These are phyloP conservation scores for Apoderus coryli DNA, from an alignment of 2,888 invertebrate genomes.

Conservation along the genomic window DNA sequence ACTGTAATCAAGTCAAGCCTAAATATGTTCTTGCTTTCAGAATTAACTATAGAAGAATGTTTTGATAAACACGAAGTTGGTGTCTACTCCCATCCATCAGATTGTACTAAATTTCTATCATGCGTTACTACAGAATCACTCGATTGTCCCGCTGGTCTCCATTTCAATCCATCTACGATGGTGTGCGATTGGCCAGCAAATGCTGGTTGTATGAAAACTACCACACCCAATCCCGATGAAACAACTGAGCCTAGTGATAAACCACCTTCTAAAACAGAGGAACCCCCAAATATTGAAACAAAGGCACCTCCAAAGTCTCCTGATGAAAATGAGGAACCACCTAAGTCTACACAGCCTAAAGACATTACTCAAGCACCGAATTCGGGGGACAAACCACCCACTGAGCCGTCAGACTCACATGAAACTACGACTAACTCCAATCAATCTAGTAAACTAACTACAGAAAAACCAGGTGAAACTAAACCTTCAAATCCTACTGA, in stretches of 20 bases:
- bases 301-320: too few relatives aligned
- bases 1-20: too few relatives aligned
- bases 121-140: constrained; percentile 11
- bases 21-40: constrained; percentile 8
- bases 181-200: constrained; percentile 14
- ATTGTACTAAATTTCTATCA: constrained; percentile 12
- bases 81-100: constrained; percentile 12
- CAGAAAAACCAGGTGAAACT: background rate
- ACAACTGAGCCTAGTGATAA: constrained; percentile 5
- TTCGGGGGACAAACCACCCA: background rate
- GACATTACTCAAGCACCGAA: background rate
- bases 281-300: constrained; percentile 1
- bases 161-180: constrained; percentile 11
- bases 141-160: constrained; percentile 13
- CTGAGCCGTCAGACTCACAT: too few relatives aligned
- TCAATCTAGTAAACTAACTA: constrained; percentile 4
- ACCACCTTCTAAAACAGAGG: background rate
- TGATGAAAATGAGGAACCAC: too few relatives aligned
- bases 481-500: constrained; percentile 1
- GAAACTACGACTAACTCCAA: constrained; percentile 1
- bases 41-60: constrained; percentile 15
- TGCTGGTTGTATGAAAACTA: constrained; percentile 15
- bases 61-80: constrained; percentile 16
- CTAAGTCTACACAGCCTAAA: too few relatives aligned
- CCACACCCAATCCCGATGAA: constrained; percentile 11